phyloP scores from a whole-genome alignment of 2,113 vertebrate species.

The Leptosomus discolor region DNA sequence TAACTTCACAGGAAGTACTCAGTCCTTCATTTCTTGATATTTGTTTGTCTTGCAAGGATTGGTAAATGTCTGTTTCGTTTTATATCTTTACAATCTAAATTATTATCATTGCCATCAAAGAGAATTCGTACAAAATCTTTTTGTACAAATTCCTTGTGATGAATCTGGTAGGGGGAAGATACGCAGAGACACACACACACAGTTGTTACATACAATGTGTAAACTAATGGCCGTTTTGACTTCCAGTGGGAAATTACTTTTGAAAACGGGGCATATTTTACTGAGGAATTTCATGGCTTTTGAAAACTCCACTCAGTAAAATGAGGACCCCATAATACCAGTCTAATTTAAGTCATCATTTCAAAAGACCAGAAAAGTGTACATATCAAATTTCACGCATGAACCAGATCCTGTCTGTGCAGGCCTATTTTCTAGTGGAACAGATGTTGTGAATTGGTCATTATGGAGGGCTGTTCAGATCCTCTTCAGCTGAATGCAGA shows the following conservation, averaged over 20 bases:
- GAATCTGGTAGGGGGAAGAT: not conserved
- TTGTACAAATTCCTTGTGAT: not conserved
- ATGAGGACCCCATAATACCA: not conserved
- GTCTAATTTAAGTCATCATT: not conserved
- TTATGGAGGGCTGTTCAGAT: not conserved
- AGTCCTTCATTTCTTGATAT: not conserved
- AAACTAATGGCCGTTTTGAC: not conserved
- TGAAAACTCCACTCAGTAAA: not conserved
- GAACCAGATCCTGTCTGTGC: not conserved
- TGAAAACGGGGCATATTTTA: not conserved
- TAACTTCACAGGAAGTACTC: not conserved
- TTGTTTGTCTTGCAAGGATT: not conserved
- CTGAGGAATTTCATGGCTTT: not conserved
- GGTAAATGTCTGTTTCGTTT: not conserved
- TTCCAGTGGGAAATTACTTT: not conserved
- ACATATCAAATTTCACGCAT: not conserved
- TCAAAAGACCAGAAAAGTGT: not conserved
- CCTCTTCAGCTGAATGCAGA: not conserved
- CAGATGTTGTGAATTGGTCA: not conserved
- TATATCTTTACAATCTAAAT: not conserved
- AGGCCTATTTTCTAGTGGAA: not conserved
- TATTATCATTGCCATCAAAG: not conserved
- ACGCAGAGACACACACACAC: fast-evolving
- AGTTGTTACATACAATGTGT: not conserved
- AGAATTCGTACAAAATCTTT: not conserved